Evolutionary conservation across 2,113 vertebrate species (phyloP).

Genomic region (Cacatua alba): DNA sequence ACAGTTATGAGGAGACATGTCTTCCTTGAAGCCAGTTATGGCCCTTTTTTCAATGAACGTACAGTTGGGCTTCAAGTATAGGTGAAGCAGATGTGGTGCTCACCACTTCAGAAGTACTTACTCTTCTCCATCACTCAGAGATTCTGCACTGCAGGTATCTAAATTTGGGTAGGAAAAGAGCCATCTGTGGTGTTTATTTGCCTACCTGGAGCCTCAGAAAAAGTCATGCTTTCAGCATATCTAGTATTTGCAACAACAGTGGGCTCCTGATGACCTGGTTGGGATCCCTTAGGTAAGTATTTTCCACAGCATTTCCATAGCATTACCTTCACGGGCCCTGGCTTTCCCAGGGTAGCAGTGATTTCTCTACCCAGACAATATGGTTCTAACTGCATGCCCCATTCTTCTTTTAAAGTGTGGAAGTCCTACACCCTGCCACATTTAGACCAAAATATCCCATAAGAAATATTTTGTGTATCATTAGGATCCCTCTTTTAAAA

Average conservation of each 20-base stretch:
- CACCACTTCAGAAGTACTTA: background rate
- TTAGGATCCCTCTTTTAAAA: background rate
- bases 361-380: background rate
- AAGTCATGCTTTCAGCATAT: background rate
- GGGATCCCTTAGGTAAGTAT: background rate
- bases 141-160: background rate
- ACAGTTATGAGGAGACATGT: background rate
- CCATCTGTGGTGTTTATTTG: background rate
- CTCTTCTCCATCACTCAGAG: background rate
- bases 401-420: background rate
- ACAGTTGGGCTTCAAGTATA: background rate
- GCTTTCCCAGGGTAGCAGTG: background rate
- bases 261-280: background rate
- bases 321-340: background rate
- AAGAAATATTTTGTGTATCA: background rate
- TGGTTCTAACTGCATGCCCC: background rate
- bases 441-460: background rate
- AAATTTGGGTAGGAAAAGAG: background rate
- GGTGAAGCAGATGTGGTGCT: background rate
- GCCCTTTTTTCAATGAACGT: background rate
- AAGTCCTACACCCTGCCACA: background rate
- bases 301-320: accelerated
- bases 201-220: background rate
- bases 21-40: background rate
- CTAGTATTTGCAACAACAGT: background rate